Evolutionary conservation across 2,888 invertebrate species (phyloP), one percentile per base, ranked within the genome.

Genomic region (Hypercompe scribonia): DNA sequence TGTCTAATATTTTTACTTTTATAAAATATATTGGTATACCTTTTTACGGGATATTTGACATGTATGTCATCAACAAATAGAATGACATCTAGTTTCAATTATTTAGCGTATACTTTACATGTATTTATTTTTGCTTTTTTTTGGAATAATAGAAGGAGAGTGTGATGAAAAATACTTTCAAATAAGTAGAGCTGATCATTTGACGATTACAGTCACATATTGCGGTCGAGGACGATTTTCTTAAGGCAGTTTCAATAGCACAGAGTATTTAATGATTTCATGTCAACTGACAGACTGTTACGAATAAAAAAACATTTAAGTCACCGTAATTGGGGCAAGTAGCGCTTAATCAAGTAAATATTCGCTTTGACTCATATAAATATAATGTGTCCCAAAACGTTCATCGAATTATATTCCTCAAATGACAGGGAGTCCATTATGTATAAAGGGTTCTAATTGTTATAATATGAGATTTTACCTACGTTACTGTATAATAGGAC

Each of bases 371-470:
- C 8, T 46, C 1, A 31, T 42, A 31, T 58, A n/a, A n/a, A n/a
- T 11, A 21, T 50, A 69, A 61, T 34, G 65, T 65, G n/a, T 61
- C 61, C 54, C 69, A 65, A 64, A 65, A 65, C 58, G 65, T 46
- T n/a, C n/a, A 65, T 72, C 2, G 13, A 63, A 72, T 71, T 72
- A 72, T 72, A 68, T 64, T 34, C 15, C 61, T 39, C 33, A 42
- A 69, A 69, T 63, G 65, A 61, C 68, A 65, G 33, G 21, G 42
- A 73, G 33, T 69, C 33, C 68, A 58, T 73, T 69, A 58, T 65
- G 39, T 54, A 65, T 65, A 39, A 65, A 67, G 42, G 31, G 50
- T 24, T 65, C 24, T 68, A 72, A 72, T 72, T 72, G 46, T 68
- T 39, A n/a, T 64, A 50, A 42, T 42, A 34, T 33, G 50, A 68